Conservation (phyloP, 2,797 vertebrate genomes). For the Cottoperca gobio region DNA sequence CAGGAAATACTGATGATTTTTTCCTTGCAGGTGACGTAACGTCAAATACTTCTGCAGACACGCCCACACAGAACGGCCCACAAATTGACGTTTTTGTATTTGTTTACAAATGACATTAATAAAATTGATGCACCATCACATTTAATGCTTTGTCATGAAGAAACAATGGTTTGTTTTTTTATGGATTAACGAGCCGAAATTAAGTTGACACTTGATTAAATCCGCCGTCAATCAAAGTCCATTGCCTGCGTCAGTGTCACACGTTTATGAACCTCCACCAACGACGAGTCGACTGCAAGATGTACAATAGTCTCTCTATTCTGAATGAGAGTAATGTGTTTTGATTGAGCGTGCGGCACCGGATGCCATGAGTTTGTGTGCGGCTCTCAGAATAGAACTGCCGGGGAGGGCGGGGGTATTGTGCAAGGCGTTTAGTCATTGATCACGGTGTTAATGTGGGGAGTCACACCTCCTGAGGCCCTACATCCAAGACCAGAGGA, state of each 20-base stretch:
- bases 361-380: slow-evolving; percentile 26
- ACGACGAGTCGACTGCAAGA: slow-evolving; percentile 60
- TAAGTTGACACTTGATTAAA: slow-evolving; percentile 62
- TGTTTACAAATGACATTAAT: slow-evolving; percentile 14
- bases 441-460: slow-evolving; percentile 61
- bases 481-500: slow-evolving; percentile 36
- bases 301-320: slow-evolving; percentile 45
- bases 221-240: slow-evolving; percentile 48
- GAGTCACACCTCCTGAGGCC: slow-evolving; percentile 66
- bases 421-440: slow-evolving; percentile 62
- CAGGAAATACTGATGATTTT: background rate
- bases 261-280: slow-evolving; percentile 25
- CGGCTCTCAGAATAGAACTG: slow-evolving; percentile 62
- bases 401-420: slow-evolving; percentile 17
- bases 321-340: slow-evolving; percentile 64
- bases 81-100: background rate
- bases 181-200: slow-evolving; percentile 45
- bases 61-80: background rate
- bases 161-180: slow-evolving; percentile 28
- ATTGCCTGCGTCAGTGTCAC: slow-evolving; percentile 26
- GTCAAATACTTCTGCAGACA: background rate
- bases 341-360: slow-evolving; percentile 57
- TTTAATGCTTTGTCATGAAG: slow-evolving; percentile 38
- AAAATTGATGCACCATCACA: slow-evolving; percentile 9
- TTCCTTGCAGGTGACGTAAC: slow-evolving; percentile 14